These are phyloP conservation scores for Zaprionus nigranus DNA, from an alignment of 1,140 invertebrate genomes.

Conservation along the genomic window DNA sequence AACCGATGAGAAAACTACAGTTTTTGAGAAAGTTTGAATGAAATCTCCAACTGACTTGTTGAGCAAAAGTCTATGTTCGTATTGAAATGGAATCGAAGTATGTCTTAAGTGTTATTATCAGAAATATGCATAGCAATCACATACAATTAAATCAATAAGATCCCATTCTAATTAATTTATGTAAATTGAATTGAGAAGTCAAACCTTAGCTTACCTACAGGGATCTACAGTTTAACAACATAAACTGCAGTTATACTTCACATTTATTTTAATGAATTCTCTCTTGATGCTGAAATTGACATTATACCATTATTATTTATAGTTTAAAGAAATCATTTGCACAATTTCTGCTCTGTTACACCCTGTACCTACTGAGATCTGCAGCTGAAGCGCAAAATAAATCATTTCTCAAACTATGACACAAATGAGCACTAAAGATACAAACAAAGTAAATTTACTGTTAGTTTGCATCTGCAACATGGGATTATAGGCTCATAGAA, in stretches of 20 bases:
- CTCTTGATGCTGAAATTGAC: background rate
- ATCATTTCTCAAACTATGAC: constrained; percentile 1
- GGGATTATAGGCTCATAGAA: background rate
- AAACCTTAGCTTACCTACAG: background rate
- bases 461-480: constrained; percentile 1
- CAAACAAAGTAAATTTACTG: background rate
- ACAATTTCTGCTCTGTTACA: background rate
- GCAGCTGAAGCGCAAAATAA: background rate
- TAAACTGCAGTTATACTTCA: background rate
- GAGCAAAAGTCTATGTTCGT: background rate
- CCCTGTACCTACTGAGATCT: background rate
- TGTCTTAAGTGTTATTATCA: background rate
- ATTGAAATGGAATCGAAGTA: background rate
- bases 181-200: background rate
- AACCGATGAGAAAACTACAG: background rate
- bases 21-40: too few species aligned
- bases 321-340: background rate
- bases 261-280: background rate
- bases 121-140: background rate
- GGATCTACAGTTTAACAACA: background rate
- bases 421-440: constrained; percentile 2
- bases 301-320: background rate
- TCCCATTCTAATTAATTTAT: background rate
- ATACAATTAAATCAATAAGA: background rate
- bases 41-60: background rate